Conservation (phyloP, 64 coral and sea anemone species). For the Porites lutea region DNA sequence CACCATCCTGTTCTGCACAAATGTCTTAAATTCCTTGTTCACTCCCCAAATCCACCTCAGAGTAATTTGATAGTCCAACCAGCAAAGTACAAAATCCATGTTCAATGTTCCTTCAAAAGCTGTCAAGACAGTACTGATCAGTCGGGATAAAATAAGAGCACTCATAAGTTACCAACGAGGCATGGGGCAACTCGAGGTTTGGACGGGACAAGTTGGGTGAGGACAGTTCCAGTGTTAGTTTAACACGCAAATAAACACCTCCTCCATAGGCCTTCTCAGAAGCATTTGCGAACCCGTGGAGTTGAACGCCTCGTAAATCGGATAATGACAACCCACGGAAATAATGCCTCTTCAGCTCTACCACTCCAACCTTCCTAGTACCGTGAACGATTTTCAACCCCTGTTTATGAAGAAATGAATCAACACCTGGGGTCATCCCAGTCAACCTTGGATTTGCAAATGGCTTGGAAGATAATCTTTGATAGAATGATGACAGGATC, state of each 20-base stretch:
- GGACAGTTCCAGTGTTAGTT: too few relatives aligned
- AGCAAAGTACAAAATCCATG: conserved; percentile 37
- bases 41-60: conserved; percentile 52
- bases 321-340: neutral
- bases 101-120: conserved; percentile 28
- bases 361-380: neutral
- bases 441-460: neutral
- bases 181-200: too few relatives aligned
- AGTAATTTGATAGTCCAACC: conserved; percentile 58
- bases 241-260: too few relatives aligned
- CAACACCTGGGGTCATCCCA: neutral
- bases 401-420: neutral
- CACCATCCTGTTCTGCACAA: conserved; percentile 38
- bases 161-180: neutral
- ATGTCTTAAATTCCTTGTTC: conserved; percentile 66
- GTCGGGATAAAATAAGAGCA: neutral
- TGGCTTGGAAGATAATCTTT: too few relatives aligned
- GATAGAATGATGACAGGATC: too few relatives aligned
- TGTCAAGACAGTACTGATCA: neutral
- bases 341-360: neutral
- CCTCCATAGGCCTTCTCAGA: too few relatives aligned
- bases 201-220: too few relatives aligned
- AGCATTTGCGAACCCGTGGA: neutral
- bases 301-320: neutral
- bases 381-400: neutral